These are phyloP conservation scores for Rambutsinella grinnellia DNA, from an alignment of 2,888 invertebrate species.

Conservation along the genomic window DNA sequence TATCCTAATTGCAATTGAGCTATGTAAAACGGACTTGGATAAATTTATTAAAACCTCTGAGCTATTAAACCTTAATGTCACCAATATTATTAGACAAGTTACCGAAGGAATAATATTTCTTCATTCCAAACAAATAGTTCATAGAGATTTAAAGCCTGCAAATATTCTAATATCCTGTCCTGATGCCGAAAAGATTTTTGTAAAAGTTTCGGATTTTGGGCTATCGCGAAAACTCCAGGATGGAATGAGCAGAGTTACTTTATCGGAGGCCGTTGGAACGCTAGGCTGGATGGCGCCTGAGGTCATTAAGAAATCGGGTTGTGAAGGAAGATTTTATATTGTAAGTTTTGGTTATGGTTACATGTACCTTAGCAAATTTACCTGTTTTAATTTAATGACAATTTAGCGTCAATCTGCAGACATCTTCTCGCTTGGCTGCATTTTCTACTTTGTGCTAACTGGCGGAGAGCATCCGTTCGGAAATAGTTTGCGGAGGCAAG, in stretches of 20 bases:
- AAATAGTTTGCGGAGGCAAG: neutral
- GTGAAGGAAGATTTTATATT: neutral
- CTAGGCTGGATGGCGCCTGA: neutral
- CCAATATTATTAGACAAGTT: neutral
- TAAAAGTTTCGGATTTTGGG: neutral
- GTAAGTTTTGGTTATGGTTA: neutral
- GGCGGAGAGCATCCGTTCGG: slow-evolving; percentile 95
- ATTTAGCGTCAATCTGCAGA: slow-evolving; percentile 82
- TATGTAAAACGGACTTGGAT: neutral
- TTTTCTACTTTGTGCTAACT: slow-evolving; percentile 94
- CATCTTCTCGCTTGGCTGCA: slow-evolving; percentile 96
- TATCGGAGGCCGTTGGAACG: neutral
- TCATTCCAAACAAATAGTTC: neutral
- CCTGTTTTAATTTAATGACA: neutral
- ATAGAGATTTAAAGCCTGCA: neutral
- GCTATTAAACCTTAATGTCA: neutral
- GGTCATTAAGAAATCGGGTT: neutral
- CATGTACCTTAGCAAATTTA: no score
- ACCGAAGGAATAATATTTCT: neutral
- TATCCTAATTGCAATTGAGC: neutral
- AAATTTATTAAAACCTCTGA: neutral
- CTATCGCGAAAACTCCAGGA: neutral
- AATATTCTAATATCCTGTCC: neutral
- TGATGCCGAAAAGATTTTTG: neutral
- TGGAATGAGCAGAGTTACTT: neutral